These are phyloP conservation scores for Hylia prasina DNA, from an alignment of 2,113 vertebrate species.

Conservation along the genomic window DNA sequence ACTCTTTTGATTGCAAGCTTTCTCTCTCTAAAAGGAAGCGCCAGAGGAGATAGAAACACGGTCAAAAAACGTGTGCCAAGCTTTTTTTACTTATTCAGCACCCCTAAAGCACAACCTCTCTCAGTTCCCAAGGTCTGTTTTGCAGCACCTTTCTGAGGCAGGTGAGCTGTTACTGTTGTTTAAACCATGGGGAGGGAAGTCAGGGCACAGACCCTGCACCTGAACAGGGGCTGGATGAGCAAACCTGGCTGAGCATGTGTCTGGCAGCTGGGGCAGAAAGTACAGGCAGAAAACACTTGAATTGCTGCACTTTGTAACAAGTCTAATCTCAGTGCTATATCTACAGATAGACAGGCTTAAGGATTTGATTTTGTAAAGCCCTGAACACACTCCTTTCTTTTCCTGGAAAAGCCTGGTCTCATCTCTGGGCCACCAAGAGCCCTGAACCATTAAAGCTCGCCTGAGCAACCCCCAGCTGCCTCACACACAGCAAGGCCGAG, in stretches of 20 bases:
- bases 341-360: neutral
- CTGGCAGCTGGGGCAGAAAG: neutral
- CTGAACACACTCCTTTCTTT: neutral
- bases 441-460: neutral
- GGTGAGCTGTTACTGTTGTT: neutral
- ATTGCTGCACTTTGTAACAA: neutral
- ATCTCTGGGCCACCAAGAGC: neutral
- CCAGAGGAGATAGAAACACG: neutral
- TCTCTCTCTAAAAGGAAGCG: constrained; percentile 3
- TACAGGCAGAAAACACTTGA: neutral
- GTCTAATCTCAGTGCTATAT: neutral
- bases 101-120: neutral
- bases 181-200: neutral
- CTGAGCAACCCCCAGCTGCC: neutral
- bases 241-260: neutral
- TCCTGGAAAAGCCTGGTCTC: neutral
- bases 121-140: neutral
- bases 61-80: neutral
- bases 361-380: neutral
- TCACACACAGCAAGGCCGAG: neutral
- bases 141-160: neutral
- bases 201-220: neutral
- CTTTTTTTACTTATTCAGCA: neutral
- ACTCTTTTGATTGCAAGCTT: constrained; percentile 18
- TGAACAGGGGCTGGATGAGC: neutral